These are phyloP conservation scores for Asarcornis scutulata DNA, from an alignment of 2,113 vertebrate species.

Conservation along the genomic window DNA sequence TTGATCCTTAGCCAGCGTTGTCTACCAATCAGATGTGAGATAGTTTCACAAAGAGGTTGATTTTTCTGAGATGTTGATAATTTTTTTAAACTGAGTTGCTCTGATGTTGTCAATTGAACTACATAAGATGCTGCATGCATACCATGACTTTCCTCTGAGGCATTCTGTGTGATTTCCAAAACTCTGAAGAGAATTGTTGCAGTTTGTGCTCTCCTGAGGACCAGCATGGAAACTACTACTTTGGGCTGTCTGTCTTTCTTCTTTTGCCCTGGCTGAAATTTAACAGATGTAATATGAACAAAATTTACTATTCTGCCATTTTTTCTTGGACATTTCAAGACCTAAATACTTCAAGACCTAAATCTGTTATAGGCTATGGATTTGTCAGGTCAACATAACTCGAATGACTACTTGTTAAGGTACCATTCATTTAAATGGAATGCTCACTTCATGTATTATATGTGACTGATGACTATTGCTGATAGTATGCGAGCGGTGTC, in stretches of 20 bases:
- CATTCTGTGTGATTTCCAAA: not conserved
- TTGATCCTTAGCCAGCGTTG: not conserved
- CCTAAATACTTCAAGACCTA: not conserved
- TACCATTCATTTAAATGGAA: not conserved
- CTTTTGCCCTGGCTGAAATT: not conserved
- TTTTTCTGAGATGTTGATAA: not conserved
- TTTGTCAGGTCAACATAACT: not conserved
- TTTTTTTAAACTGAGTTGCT: not conserved
- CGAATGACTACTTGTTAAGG: not conserved
- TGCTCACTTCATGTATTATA: not conserved
- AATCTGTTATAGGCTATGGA: not conserved
- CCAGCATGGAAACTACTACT: not conserved
- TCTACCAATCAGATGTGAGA: not conserved
- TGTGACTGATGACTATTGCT: not conserved
- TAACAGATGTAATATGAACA: not conserved
- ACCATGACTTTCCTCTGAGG: not conserved
- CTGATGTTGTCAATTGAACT: not conserved
- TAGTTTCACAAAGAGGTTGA: not conserved
- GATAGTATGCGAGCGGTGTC: not conserved
- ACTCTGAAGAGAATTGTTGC: not conserved
- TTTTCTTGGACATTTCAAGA: not conserved
- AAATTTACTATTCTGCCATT: not conserved
- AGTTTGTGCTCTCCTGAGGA: not conserved
- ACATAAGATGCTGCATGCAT: not conserved
- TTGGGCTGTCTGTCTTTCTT: not conserved